These are phyloP conservation scores for Atlantisia rogersi DNA, from an alignment of 2,113 vertebrate species.

Conservation along the genomic window DNA sequence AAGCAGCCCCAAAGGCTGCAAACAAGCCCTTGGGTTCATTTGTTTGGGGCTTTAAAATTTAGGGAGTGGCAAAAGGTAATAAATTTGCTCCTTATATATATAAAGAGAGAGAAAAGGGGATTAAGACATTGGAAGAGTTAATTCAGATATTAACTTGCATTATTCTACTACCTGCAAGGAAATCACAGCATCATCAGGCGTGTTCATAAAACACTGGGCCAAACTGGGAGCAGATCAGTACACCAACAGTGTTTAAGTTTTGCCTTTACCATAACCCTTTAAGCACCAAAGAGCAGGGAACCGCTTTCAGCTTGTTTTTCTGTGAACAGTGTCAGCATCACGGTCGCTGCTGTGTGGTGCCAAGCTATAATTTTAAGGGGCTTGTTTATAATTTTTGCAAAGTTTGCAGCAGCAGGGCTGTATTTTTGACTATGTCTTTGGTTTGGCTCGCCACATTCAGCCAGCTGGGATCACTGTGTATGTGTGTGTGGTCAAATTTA, in stretches of 20 bases:
- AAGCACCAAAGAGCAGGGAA: neutral
- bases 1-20: neutral
- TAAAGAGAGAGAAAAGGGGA: neutral
- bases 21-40: neutral
- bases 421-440: constrained; percentile 30
- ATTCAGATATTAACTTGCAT: neutral
- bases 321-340: neutral
- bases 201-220: neutral
- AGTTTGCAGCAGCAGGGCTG: constrained; percentile 31
- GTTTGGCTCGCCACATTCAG: neutral
- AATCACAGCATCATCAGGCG: neutral
- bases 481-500: constrained; percentile 61
- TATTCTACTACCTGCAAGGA: neutral
- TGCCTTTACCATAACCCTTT: neutral
- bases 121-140: neutral
- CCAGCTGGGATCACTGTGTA: constrained; percentile 39
- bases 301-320: neutral
- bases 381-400: constrained; percentile 38
- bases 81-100: neutral
- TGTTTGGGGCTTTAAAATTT: neutral
- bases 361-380: constrained; percentile 25
- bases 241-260: neutral
- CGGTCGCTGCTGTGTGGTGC: neutral
- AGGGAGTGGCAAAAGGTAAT: neutral
- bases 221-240: neutral